Evolutionary conservation across 1,140 invertebrate genomes (phyloP).

Genomic region (Conus betulinus): DNA sequence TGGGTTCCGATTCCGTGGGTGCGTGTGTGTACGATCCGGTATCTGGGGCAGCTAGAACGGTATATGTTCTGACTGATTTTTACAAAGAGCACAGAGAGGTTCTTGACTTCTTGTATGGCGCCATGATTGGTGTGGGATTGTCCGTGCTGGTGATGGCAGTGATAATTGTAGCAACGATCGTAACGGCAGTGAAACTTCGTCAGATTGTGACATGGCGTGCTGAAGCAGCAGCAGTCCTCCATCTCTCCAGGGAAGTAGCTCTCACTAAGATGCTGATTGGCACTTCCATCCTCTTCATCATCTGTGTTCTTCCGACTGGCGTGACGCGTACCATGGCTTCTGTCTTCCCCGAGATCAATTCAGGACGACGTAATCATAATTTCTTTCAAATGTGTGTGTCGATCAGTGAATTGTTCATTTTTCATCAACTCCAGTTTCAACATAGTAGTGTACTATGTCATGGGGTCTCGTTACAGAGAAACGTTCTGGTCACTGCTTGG

Average conservation of each 20-base stretch:
- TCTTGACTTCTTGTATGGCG: neutral
- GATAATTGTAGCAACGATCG: neutral
- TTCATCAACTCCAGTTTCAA: slow-evolving; percentile 2
- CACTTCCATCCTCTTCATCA: neutral
- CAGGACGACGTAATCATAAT: neutral
- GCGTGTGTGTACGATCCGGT: neutral
- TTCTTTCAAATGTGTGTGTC: neutral
- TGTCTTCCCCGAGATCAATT: neutral
- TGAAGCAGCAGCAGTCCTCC: neutral
- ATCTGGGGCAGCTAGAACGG: too few relatives aligned
- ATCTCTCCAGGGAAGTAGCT: neutral
- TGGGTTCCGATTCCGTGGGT: neutral
- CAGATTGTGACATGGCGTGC: neutral
- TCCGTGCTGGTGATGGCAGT: neutral
- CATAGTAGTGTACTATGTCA: slow-evolving; percentile 1
- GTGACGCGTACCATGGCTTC: neutral
- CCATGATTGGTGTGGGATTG: neutral
- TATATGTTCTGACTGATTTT: neutral
- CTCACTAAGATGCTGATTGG: neutral
- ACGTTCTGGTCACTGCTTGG: neutral
- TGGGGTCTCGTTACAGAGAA: neutral
- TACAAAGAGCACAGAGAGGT: neutral
- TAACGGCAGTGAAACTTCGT: neutral
- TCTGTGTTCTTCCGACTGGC: neutral
- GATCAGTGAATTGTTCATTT: neutral